Evolutionary conservation across 2,888 invertebrate genomes (phyloP), one percentile per base, ranked within the genome.

Genomic region (Cheiracanthium punctorium): DNA sequence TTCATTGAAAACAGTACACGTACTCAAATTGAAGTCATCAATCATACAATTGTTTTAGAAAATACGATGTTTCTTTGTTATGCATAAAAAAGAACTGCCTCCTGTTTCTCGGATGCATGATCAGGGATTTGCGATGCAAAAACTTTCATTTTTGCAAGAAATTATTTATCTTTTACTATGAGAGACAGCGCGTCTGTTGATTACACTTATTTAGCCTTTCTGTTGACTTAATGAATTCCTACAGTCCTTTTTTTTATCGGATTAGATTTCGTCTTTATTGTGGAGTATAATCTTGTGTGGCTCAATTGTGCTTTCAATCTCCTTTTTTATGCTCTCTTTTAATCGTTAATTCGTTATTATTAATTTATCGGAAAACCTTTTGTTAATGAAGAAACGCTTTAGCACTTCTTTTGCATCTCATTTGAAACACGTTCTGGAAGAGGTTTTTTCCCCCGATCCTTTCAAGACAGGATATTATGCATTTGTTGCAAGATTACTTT

Each of bases 131-230:
- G 28, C 7, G 64, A 64, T 24, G 64, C 64, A 64, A 64, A 64
- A 64, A 64, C 29, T 28, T 64, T 24, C 29, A 64, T 2, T 69
- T 69, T 17, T 29, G 4, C 30, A 8, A n/a, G 32, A 73, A 73
- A 52, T 58, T 48, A 58, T 58, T 73, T 32, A 73, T 58, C 73
- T 58, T 73, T 8, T 5, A 28, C n/a, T 58, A 20, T 58, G 73
- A n/a, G 32, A 73, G 58, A 17, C 58, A n/a, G 20, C 20, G 52
- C 73, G 58, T 73, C 73, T 73, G 73, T 58, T 73, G 52, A 73
- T 73, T 73, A 73, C 24, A 32, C 24, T 32, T 48, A 58, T 58
- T 69, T 64, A 41, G 73, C n/a, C 28, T 37, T 52, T 73, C n/a
- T 58, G 52, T 52, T 73, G 52, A 32, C 73, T 73, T 73, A 58